Evolutionary conservation across 2,888 invertebrate species (phyloP).

Genomic region (Dione juno): DNA sequence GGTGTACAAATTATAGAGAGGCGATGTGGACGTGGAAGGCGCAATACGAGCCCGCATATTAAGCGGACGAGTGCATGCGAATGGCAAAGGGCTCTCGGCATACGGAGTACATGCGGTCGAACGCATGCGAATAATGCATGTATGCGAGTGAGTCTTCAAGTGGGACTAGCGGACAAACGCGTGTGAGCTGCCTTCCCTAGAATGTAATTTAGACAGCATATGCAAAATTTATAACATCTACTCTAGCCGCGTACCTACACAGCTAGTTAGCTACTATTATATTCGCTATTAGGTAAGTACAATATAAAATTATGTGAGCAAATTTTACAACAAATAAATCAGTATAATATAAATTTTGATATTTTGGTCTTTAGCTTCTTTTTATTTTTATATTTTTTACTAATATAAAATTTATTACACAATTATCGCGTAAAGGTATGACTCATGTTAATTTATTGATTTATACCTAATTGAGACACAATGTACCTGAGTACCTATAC

Average conservation of each 20-base stretch:
- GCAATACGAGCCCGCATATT: slow-evolving; percentile 42
- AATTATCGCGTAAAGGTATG: background rate
- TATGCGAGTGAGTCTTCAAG: slow-evolving; percentile 33
- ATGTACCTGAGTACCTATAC: background rate
- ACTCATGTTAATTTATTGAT: background rate
- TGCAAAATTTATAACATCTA: slow-evolving; percentile 3
- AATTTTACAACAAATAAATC: background rate
- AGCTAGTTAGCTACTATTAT: too few relatives aligned
- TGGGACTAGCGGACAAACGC: slow-evolving; percentile 27
- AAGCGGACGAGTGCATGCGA: slow-evolving; percentile 39
- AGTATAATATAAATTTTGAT: background rate
- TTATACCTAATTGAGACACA: background rate
- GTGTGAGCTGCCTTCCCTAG: slow-evolving; percentile 20
- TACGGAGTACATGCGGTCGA: slow-evolving; percentile 32
- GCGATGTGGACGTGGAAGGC: slow-evolving; percentile 27
- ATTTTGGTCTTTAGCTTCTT: background rate
- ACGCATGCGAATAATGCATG: slow-evolving; percentile 36
- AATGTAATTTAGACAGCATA: slow-evolving; percentile 15
- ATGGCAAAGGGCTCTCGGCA: slow-evolving; percentile 35
- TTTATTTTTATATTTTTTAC: background rate
- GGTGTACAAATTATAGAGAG: slow-evolving; percentile 31
- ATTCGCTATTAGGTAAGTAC: too few relatives aligned
- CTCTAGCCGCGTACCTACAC: too few relatives aligned
- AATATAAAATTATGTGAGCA: background rate
- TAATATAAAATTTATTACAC: background rate